Conservation (phyloP, 1,140 invertebrate genomes). For the Cherax destructor region DNA sequence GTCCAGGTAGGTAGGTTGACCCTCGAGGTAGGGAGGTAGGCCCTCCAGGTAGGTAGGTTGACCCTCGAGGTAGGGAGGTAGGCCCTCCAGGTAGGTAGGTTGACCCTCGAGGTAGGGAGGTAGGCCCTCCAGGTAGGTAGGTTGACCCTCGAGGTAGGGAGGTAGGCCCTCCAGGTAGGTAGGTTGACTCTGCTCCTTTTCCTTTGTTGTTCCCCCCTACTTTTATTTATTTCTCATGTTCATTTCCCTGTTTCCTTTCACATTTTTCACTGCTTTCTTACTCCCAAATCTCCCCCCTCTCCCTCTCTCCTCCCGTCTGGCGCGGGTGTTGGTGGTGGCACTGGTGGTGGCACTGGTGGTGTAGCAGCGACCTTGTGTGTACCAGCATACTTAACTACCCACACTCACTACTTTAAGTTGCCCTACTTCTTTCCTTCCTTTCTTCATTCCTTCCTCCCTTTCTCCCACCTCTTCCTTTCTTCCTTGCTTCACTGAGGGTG, state of each 20-base stretch:
- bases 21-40: no score
- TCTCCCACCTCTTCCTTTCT: no score
- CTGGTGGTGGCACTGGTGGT: background rate
- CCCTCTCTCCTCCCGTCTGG: background rate
- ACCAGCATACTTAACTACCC: background rate
- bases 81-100: no score
- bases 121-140: no score
- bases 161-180: no score
- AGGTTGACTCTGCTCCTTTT: no score
- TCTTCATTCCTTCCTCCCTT: background rate
- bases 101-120: no score
- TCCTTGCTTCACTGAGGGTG: no score
- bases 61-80: no score
- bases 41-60: no score
- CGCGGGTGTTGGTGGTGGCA: background rate
- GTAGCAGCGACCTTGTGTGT: background rate
- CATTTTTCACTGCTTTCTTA: background rate
- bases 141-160: no score
- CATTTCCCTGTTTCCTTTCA: background rate
- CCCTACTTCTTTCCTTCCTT: background rate
- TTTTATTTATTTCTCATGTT: slow-evolving; percentile 4
- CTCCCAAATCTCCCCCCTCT: background rate
- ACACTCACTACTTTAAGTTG: background rate
- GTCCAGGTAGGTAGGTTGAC: no score
- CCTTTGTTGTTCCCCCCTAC: background rate